Percentiles rank a stretch among this genome's conserved stretches.
Evolutionary conservation across 2,888 invertebrate species (phyloP).

Genomic region (Plagodis pulveraria): DNA sequence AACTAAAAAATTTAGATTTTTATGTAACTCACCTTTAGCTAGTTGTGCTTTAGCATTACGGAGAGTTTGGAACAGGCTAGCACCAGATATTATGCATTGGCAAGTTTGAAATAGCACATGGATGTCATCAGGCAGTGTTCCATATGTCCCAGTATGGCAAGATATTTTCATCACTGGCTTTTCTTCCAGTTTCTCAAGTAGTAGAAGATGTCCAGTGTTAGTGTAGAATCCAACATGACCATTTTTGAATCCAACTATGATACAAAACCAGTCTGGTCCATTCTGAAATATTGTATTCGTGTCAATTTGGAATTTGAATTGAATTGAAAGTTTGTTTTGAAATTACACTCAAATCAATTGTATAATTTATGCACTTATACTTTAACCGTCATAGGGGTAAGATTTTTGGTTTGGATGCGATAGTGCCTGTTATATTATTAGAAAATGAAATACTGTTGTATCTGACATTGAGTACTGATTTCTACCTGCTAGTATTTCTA

Average conservation of each 20-base stretch:
- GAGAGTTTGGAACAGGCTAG: constrained; percentile 91
- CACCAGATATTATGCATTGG: constrained; percentile 90
- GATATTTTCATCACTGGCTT: constrained; percentile 92
- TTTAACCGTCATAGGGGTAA: too few relatives aligned
- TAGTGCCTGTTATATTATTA: too few relatives aligned
- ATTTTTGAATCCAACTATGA: constrained; percentile 93
- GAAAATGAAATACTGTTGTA: too few relatives aligned
- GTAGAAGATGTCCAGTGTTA: constrained; percentile 92
- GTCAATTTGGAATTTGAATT: too few relatives aligned
- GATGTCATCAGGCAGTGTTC: constrained; percentile 87
- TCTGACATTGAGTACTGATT: too few relatives aligned
- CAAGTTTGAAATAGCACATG: constrained; percentile 89
- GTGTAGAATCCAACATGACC: constrained; percentile 95
- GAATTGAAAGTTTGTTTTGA: too few relatives aligned
- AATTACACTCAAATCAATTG: too few relatives aligned
- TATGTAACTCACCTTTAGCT: constrained; percentile 87
- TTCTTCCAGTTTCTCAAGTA: constrained; percentile 94
- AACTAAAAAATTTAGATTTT: too few relatives aligned
- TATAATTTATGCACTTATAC: too few relatives aligned
- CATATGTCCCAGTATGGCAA: constrained; percentile 87
- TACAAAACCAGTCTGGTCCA: constrained; percentile 96
- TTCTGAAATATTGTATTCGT: constrained; percentile 66
- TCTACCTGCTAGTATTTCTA: too few relatives aligned
- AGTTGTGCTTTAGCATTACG: constrained; percentile 91
- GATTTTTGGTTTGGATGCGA: too few relatives aligned